Percentiles rank a stretch among this genome's conserved stretches.
Evolutionary conservation across 1,140 invertebrate species (phyloP).

Genomic region (Drosophila sturtevanti): DNA sequence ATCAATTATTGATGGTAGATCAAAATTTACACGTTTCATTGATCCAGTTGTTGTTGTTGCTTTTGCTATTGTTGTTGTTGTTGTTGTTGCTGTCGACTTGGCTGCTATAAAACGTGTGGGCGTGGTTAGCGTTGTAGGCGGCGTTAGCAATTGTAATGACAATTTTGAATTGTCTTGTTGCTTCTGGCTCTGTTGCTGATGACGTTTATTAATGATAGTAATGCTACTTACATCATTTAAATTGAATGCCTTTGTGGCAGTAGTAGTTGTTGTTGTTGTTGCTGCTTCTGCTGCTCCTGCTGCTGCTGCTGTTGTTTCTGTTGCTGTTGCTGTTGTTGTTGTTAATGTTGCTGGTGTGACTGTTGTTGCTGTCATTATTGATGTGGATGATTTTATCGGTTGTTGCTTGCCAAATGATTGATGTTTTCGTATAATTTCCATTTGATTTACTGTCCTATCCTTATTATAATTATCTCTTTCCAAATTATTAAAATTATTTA

Average conservation of each 20-base stretch:
- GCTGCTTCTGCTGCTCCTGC: constrained; percentile 15
- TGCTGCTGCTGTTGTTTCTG: too few relatives aligned
- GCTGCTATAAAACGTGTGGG: constrained; percentile 69
- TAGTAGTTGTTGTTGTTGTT: not conserved
- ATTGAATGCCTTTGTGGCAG: constrained; percentile 63
- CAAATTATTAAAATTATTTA: not conserved
- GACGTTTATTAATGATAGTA: constrained; percentile 67
- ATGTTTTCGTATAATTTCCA: constrained; percentile 30
- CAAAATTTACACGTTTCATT: constrained; percentile 75
- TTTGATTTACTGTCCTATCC: not conserved
- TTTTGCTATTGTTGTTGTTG: constrained; percentile 9
- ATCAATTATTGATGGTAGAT: constrained; percentile 63
- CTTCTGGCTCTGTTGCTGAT: constrained; percentile 54
- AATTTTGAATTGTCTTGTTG: constrained; percentile 38
- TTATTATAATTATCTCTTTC: constrained; percentile 14
- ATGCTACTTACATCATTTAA: constrained; percentile 78
- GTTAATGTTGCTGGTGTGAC: not conserved
- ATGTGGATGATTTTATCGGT: constrained; percentile 15
- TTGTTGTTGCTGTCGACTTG: constrained; percentile 53
- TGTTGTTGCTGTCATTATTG: constrained; percentile 10
- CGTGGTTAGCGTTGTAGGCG: constrained; percentile 71
- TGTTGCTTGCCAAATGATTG: constrained; percentile 21
- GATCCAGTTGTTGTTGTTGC: constrained; percentile 12
- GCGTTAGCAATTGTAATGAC: not conserved
- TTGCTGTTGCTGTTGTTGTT: constrained; percentile 1